phyloP scores from a whole-genome alignment of 2,888 invertebrate genomes.

The Brachylomia viminalis region DNA sequence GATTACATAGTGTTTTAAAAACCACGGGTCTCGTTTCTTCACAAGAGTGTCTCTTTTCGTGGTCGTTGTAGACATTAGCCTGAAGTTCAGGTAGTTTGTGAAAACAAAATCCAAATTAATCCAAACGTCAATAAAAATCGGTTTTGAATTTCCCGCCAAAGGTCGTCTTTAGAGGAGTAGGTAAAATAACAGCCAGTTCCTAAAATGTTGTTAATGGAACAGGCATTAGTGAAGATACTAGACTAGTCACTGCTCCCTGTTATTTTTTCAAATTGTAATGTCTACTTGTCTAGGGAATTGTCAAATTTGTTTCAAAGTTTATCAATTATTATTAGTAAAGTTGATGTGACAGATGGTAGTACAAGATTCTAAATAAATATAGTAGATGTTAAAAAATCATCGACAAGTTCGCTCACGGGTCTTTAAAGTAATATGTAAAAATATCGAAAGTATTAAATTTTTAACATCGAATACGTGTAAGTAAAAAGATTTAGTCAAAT shows the following conservation, averaged over 20 bases:
- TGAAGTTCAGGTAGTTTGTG: slow-evolving; percentile 3
- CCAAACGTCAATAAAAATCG: slow-evolving; percentile 2
- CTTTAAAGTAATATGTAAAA: slow-evolving; percentile 59
- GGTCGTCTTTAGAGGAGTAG: slow-evolving; percentile 2
- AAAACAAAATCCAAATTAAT: not conserved
- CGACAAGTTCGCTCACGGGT: slow-evolving; percentile 84
- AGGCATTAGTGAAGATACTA: slow-evolving; percentile 16
- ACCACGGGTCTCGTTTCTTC: not conserved
- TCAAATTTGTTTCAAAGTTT: slow-evolving; percentile 29
- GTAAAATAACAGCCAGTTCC: slow-evolving; percentile 24
- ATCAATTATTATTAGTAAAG: slow-evolving; percentile 25
- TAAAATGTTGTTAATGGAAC: slow-evolving; percentile 3
- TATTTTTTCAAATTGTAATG: slow-evolving; percentile 22
- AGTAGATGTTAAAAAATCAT: slow-evolving; percentile 50
- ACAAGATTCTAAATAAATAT: slow-evolving; percentile 48
- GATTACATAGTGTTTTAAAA: not conserved
- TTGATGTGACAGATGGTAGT: slow-evolving; percentile 50
- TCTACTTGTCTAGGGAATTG: slow-evolving; percentile 16
- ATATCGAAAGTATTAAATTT: slow-evolving; percentile 59
- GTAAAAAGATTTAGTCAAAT: slow-evolving; percentile 52
- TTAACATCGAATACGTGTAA: slow-evolving; percentile 73
- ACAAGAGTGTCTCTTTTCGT: not conserved
- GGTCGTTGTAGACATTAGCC: slow-evolving; percentile 11
- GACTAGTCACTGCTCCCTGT: slow-evolving; percentile 7
- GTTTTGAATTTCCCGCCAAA: slow-evolving; percentile 26